A percentile compares a stretch with the other conserved stretches of the same genome.
Evolutionary conservation across 1,140 invertebrate genomes (phyloP).

Genomic region (Danaus melanippus): DNA sequence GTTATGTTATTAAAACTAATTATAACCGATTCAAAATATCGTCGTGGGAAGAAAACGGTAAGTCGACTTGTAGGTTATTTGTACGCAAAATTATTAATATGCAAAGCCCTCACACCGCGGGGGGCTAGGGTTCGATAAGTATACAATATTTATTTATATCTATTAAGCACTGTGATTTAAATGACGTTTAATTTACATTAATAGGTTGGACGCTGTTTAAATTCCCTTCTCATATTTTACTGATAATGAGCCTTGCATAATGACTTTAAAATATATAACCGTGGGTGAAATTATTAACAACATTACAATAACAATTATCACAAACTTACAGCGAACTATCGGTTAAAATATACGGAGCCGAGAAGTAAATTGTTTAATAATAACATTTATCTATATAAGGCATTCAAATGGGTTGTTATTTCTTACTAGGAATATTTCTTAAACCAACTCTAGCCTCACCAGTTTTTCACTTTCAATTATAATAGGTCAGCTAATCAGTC

Average conservation of each 20-base stretch:
- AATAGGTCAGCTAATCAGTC: constrained; percentile 16
- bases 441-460: neutral
- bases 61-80: constrained; percentile 10
- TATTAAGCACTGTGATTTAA: constrained; percentile 17
- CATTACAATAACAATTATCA: constrained; percentile 6
- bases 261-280: constrained; percentile 1
- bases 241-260: neutral
- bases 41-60: constrained; percentile 16
- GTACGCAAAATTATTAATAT: constrained; percentile 20
- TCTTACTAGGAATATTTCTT: no score
- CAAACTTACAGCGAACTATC: neutral
- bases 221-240: constrained; percentile 6
- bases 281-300: neutral
- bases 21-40: neutral
- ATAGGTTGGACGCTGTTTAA: constrained; percentile 8
- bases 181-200: constrained; percentile 14
- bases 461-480: constrained; percentile 10
- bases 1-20: no score
- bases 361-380: no score
- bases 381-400: no score
- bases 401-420: no score
- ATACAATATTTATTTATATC: constrained; percentile 21
- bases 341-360: no score
- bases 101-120: constrained; percentile 16
- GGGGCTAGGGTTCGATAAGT: constrained; percentile 16